Percentiles rank a stretch among this genome's conserved stretches.
These are phyloP conservation scores for Mycalesis mineus DNA, from an alignment of 2,888 invertebrate genomes.

Conservation along the genomic window DNA sequence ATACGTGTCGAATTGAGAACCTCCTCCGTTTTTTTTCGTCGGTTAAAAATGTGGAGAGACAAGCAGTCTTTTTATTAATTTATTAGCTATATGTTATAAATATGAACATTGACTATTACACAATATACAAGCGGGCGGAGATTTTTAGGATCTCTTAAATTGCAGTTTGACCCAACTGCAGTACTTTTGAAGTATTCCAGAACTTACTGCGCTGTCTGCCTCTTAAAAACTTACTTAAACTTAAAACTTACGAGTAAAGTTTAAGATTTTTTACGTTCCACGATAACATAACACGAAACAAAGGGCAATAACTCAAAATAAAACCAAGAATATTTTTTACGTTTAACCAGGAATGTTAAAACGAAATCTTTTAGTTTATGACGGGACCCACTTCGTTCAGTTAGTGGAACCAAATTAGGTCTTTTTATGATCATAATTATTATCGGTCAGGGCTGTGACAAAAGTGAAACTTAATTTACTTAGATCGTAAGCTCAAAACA, in stretches of 20 bases:
- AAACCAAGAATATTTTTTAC: constrained; percentile 37
- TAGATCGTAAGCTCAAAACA: not conserved
- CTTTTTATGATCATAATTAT: constrained; percentile 5
- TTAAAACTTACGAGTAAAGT: not conserved
- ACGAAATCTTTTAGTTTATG: constrained; percentile 28
- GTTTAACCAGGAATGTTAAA: constrained; percentile 33
- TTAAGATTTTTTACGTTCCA: not conserved
- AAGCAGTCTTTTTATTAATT: no score
- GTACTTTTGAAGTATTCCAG: no score
- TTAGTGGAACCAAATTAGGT: constrained; percentile 9
- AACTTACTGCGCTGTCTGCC: no score
- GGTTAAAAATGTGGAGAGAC: no score
- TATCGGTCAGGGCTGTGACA: not conserved
- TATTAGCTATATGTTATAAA: no score
- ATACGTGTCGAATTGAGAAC: no score
- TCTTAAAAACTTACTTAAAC: no score
- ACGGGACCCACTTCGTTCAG: constrained; percentile 4
- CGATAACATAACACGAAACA: constrained; percentile 28
- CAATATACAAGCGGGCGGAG: no score
- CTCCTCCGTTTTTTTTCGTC: no score
- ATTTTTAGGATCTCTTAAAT: no score
- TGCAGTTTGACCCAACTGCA: no score
- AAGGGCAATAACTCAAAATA: constrained; percentile 46
- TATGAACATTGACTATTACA: no score
- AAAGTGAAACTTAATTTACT: constrained; percentile 2